phyloP scores from a whole-genome alignment of 2,797 vertebrate genomes.

The Platyrinchus mystaceus region DNA sequence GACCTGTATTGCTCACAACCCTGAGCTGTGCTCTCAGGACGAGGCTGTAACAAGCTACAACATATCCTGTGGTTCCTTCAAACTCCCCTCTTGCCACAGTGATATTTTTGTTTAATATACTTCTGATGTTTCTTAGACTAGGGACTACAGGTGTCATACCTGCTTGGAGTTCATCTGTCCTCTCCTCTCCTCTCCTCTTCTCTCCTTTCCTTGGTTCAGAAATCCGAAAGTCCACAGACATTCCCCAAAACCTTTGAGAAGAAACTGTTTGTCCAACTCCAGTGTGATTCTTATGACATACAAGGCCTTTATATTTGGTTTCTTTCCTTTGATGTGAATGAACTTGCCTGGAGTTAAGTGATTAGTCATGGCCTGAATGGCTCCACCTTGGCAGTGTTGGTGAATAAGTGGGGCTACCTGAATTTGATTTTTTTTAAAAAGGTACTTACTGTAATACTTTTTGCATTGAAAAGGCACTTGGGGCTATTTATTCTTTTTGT shows the following conservation, averaged over 20 bases:
- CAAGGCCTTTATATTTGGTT: neutral
- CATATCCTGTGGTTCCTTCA: slow-evolving; percentile 10
- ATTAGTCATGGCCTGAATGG: slow-evolving; percentile 33
- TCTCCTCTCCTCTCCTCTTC: no score
- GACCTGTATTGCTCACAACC: neutral
- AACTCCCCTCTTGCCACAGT: neutral
- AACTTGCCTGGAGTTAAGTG: slow-evolving; percentile 31
- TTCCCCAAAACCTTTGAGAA: neutral
- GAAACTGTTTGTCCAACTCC: neutral
- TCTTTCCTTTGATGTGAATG: slow-evolving; percentile 49
- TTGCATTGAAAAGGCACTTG: neutral
- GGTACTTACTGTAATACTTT: neutral
- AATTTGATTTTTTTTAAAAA: neutral
- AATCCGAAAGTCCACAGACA: neutral
- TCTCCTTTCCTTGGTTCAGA: neutral
- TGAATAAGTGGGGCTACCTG: neutral
- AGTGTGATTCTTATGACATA: neutral
- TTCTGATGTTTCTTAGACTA: neutral
- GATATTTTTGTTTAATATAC: neutral
- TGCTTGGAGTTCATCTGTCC: neutral
- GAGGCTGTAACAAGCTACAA: slow-evolving; percentile 16
- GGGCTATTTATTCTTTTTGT: neutral
- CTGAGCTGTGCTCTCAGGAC: neutral
- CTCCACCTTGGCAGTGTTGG: neutral
- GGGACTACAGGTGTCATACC: neutral